Evolutionary conservation across 1,140 invertebrate genomes (phyloP).

Genomic region (Xylocopa sonorina): DNA sequence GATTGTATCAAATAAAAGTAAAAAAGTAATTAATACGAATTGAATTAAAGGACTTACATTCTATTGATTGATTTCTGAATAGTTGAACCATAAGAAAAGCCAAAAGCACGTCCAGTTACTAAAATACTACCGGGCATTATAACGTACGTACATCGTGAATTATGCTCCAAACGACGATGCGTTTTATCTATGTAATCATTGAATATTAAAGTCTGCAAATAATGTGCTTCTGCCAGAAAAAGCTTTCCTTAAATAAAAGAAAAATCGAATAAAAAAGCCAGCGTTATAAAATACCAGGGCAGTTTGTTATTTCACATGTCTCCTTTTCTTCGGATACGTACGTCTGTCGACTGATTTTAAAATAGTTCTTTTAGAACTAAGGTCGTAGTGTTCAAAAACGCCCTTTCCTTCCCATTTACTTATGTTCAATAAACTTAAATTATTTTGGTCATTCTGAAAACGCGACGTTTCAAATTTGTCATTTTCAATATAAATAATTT

Average conservation of each 20-base stretch:
- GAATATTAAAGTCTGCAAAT: conserved; percentile 86
- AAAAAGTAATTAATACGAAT: background rate
- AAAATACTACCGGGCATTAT: conserved; percentile 86
- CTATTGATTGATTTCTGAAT: conserved; percentile 72
- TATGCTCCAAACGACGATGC: conserved; percentile 82
- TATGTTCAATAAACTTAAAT: conserved; percentile 42
- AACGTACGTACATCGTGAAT: conserved; percentile 87
- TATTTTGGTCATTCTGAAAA: conserved; percentile 30
- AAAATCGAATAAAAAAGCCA: background rate
- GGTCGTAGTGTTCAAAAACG: conserved; percentile 48
- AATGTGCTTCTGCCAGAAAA: conserved; percentile 86
- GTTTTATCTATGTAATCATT: conserved; percentile 86
- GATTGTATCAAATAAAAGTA: too few relatives aligned
- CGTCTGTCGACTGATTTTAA: conserved; percentile 55
- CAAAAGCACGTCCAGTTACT: conserved; percentile 86
- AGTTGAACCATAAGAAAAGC: conserved; percentile 84
- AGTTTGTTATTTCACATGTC: background rate
- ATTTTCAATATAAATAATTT: too few relatives aligned
- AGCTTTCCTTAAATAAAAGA: conserved; percentile 79
- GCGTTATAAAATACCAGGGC: background rate
- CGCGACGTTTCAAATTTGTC: too few relatives aligned
- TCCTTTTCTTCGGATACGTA: conserved; percentile 41
- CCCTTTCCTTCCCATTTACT: conserved; percentile 37
- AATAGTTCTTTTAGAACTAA: conserved; percentile 49
- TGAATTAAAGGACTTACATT: background rate